Percentiles rank a stretch among this genome's conserved stretches.
Evolutionary conservation across 1,140 invertebrate genomes (phyloP).

Genomic region (Cepaea nemoralis): DNA sequence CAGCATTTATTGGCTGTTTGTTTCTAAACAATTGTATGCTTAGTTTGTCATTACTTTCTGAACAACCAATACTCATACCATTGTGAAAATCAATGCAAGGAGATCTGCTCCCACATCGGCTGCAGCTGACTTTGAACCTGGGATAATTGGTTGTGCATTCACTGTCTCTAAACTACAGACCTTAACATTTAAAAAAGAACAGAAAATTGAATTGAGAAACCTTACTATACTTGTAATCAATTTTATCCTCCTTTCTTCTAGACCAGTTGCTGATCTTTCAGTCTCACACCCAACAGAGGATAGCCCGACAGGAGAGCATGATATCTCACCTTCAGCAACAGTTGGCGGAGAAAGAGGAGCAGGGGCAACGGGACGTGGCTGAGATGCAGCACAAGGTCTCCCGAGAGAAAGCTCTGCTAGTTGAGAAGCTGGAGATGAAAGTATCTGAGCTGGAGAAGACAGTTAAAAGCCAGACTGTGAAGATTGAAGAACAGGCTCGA

Average conservation of each 20-base stretch:
- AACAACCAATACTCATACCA: too few species aligned
- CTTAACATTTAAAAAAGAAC: too few species aligned
- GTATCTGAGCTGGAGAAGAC: constrained; percentile 1
- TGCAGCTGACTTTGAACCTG: too few species aligned
- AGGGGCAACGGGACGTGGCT: not conserved
- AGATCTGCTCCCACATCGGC: too few species aligned
- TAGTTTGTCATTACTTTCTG: too few species aligned
- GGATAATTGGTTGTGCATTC: too few species aligned
- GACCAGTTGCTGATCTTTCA: constrained; percentile 40
- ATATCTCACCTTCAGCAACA: constrained; percentile 29
- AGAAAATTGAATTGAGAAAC: too few species aligned
- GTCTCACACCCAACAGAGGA: constrained; percentile 34
- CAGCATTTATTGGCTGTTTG: too few species aligned
- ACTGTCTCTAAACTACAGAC: too few species aligned
- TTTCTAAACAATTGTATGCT: too few species aligned
- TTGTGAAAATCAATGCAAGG: too few species aligned
- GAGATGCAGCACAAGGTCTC: constrained; percentile 25
- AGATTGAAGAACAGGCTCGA: not conserved
- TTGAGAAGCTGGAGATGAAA: constrained; percentile 14
- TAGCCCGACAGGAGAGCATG: constrained; percentile 25
- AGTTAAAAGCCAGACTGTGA: not conserved
- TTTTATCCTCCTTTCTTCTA: constrained; percentile 7
- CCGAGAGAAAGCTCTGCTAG: constrained; percentile 6
- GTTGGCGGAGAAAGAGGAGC: constrained; percentile 28
- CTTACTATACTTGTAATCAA: too few species aligned